A percentile compares a stretch with the other conserved stretches of the same genome.
Evolutionary conservation across 2,888 invertebrate species (phyloP).

Genomic region (Leucophora obtusa): DNA sequence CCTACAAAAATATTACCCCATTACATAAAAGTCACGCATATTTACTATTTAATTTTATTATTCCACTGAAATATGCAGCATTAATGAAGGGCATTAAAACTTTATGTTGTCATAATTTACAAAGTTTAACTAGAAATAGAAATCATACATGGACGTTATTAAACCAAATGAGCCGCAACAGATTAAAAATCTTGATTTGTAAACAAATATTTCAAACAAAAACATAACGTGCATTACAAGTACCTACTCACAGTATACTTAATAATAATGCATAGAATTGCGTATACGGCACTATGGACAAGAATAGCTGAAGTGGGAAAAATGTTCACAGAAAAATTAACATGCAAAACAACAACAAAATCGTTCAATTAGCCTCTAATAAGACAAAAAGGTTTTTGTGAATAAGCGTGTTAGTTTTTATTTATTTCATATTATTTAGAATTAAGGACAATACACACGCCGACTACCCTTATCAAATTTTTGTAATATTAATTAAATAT

Average conservation of each 20-base stretch:
- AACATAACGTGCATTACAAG: background rate
- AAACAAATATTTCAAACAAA: background rate
- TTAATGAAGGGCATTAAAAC: constrained; percentile 44
- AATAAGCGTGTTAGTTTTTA: too few species aligned
- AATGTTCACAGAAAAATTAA: too few species aligned
- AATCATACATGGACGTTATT: constrained; percentile 2
- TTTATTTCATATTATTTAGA: too few species aligned
- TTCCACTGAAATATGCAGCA: constrained; percentile 11
- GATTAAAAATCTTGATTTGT: constrained; percentile 1
- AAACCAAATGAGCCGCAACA: background rate
- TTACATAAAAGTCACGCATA: background rate
- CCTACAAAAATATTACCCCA: too few species aligned
- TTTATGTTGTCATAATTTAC: constrained; percentile 37
- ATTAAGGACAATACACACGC: too few species aligned
- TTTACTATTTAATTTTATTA: background rate
- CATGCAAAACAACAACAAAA: too few species aligned
- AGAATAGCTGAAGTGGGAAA: background rate
- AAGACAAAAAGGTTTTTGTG: too few species aligned
- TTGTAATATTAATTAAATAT: too few species aligned
- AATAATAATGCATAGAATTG: background rate
- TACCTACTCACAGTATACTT: background rate
- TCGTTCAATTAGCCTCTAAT: too few species aligned
- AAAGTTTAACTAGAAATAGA: constrained; percentile 1
- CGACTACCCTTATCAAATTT: too few species aligned
- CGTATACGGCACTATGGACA: background rate